These are phyloP conservation scores for Cyclopterus lumpus DNA, from an alignment of 2,797 vertebrate genomes.

Conservation along the genomic window DNA sequence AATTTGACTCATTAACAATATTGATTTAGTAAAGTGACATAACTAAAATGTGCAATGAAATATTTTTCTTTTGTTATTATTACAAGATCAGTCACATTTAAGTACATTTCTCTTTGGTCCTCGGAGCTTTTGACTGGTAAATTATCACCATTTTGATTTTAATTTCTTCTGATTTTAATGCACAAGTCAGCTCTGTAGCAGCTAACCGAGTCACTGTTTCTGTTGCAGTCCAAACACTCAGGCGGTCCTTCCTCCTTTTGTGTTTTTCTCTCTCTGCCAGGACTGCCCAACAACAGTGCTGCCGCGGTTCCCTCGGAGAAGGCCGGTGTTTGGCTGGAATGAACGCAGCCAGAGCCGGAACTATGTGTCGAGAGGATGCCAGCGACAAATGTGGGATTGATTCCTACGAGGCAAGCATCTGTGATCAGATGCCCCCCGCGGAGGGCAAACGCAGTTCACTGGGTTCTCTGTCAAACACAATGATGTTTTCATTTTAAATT, in stretches of 20 bases:
- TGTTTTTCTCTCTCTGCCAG: conserved; percentile 76
- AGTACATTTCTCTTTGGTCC: conserved; percentile 6
- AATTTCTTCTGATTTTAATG: conserved; percentile 31
- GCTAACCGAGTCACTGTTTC: conserved; percentile 16
- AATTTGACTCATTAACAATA: not conserved
- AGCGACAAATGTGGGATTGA: conserved; percentile 82
- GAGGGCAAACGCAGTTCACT: conserved; percentile 42
- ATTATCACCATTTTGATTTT: conserved; percentile 13
- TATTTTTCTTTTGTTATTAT: not conserved
- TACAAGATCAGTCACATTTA: conserved; percentile 9
- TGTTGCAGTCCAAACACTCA: conserved; percentile 48
- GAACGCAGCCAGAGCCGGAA: conserved; percentile 86
- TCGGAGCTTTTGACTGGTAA: conserved; percentile 6
- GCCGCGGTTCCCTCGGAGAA: conserved; percentile 85
- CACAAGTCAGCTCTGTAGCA: conserved; percentile 20
- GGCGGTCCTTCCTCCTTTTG: conserved; percentile 35
- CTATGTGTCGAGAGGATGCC: conserved; percentile 80
- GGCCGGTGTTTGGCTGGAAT: conserved; percentile 89
- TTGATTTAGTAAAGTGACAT: not conserved
- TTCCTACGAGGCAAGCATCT: conserved; percentile 87
- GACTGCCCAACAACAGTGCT: conserved; percentile 91
- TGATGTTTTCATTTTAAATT: conserved; percentile 38
- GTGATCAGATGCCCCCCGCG: conserved; percentile 28
- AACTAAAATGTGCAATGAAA: not conserved
- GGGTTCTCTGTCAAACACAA: conserved; percentile 40